These are phyloP conservation scores for Drosophila funebris DNA, from an alignment of 1,140 invertebrate species.

Conservation along the genomic window DNA sequence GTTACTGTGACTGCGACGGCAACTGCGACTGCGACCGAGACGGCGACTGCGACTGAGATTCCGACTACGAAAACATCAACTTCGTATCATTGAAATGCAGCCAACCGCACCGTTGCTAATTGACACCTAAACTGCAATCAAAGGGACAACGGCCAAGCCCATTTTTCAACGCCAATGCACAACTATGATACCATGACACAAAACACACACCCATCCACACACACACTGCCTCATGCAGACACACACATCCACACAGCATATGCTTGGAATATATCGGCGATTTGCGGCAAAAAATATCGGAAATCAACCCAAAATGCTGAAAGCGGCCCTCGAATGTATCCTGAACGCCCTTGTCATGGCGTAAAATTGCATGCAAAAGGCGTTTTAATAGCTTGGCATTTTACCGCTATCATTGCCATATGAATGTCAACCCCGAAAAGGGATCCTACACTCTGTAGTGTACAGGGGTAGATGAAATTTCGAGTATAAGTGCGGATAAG, in stretches of 20 bases:
- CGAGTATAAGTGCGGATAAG: background rate
- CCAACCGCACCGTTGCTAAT: slow-evolving; percentile 78
- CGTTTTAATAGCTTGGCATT: slow-evolving; percentile 60
- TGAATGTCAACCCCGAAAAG: slow-evolving; percentile 50
- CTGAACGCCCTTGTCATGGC: slow-evolving; percentile 1
- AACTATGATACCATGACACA: slow-evolving; percentile 25
- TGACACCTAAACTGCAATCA: slow-evolving; percentile 78
- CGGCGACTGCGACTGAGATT: background rate
- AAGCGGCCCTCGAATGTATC: slow-evolving; percentile 34
- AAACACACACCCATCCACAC: slow-evolving; percentile 10
- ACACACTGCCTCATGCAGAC: background rate
- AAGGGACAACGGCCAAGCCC: slow-evolving; percentile 64
- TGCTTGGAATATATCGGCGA: slow-evolving; percentile 42
- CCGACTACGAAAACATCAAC: slow-evolving; percentile 46
- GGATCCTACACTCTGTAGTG: slow-evolving; percentile 7
- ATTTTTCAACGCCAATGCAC: slow-evolving; percentile 49
- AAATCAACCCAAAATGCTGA: slow-evolving; percentile 46
- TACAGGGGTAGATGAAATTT: slow-evolving; percentile 16
- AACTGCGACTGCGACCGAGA: background rate
- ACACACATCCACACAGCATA: slow-evolving; percentile 7
- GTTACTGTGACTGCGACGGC: background rate
- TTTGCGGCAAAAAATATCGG: slow-evolving; percentile 39
- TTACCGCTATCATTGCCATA: slow-evolving; percentile 61
- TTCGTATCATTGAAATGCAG: slow-evolving; percentile 60
- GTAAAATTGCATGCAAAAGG: slow-evolving; percentile 53